A percentile compares a stretch with the other conserved stretches of the same genome.
Conservation (phyloP, 92 coral and sea anemone genomes). For the Palythoa grandis region DNA sequence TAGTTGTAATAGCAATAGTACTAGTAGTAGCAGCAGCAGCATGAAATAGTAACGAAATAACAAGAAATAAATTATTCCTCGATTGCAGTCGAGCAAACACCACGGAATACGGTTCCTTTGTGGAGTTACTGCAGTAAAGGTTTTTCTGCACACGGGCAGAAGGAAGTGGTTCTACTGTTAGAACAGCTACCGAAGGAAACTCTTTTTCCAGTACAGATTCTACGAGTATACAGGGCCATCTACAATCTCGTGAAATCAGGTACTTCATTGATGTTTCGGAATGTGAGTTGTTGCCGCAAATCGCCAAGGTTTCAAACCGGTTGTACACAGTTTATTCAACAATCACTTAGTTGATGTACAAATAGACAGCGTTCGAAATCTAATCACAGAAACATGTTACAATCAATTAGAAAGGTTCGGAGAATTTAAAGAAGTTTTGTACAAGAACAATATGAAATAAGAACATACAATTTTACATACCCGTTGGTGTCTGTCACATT, state of each 20-base stretch:
- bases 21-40: not conserved
- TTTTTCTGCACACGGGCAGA: conserved; percentile 25
- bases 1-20: not conserved
- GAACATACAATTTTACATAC: too few species aligned
- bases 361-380: too few species aligned
- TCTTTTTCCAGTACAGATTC: conserved; percentile 77
- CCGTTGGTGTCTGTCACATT: too few species aligned
- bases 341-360: too few species aligned
- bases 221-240: conserved; percentile 76
- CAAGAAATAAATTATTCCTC: not conserved
- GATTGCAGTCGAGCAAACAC: conserved; percentile 6
- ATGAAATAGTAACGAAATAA: not conserved
- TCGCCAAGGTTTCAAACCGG: too few species aligned
- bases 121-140: conserved; percentile 35
- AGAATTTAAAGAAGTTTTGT: too few species aligned
- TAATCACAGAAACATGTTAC: too few species aligned
- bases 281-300: too few species aligned
- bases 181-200: conserved; percentile 68
- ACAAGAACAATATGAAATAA: too few species aligned
- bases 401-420: too few species aligned
- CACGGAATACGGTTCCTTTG: conserved; percentile 14
- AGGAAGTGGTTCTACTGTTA: conserved; percentile 26
- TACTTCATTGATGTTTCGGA: not conserved
- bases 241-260: conserved; percentile 68
- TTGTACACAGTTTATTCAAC: too few species aligned